These are phyloP conservation scores for Psilanteris sp. DNA, from an alignment of 1,140 invertebrate genomes.

Conservation along the genomic window DNA sequence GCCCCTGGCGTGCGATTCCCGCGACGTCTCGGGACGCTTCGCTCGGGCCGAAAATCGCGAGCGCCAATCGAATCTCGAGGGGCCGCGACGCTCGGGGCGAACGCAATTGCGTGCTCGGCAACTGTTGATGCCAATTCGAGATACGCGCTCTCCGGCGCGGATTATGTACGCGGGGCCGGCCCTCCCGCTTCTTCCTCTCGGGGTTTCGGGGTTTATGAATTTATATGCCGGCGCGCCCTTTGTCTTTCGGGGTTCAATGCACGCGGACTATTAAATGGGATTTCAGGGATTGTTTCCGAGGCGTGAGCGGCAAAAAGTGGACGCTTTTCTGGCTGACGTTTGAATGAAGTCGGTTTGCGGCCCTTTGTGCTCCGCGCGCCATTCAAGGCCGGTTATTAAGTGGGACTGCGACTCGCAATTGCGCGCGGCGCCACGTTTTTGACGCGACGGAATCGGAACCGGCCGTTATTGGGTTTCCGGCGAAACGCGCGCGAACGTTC, in stretches of 20 bases:
- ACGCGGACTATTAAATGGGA: constrained; percentile 53
- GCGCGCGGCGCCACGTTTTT: constrained; percentile 37
- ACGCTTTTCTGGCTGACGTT: constrained; percentile 48
- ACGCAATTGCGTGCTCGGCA: constrained; percentile 22
- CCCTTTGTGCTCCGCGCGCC: constrained; percentile 34
- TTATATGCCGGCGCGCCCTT: constrained; percentile 39
- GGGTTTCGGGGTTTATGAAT: constrained; percentile 47
- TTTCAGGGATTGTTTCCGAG: constrained; percentile 52
- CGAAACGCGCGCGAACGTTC: no score
- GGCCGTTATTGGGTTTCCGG: no score
- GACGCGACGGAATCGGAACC: no score
- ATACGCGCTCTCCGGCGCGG: constrained; percentile 20
- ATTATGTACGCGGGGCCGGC: constrained; percentile 6
- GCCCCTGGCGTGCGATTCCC: no score
- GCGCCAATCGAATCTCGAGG: no score
- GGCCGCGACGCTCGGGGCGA: not conserved
- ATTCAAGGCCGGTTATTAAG: constrained; percentile 42
- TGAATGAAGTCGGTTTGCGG: constrained; percentile 37
- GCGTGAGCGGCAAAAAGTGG: constrained; percentile 42
- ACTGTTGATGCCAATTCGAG: constrained; percentile 31
- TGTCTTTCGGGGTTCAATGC: constrained; percentile 54
- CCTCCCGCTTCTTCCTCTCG: constrained; percentile 8
- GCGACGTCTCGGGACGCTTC: no score
- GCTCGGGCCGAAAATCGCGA: no score
- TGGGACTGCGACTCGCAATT: constrained; percentile 24